Evolutionary conservation across 2,113 vertebrate genomes (phyloP).

Genomic region (Lycaon pictus): DNA sequence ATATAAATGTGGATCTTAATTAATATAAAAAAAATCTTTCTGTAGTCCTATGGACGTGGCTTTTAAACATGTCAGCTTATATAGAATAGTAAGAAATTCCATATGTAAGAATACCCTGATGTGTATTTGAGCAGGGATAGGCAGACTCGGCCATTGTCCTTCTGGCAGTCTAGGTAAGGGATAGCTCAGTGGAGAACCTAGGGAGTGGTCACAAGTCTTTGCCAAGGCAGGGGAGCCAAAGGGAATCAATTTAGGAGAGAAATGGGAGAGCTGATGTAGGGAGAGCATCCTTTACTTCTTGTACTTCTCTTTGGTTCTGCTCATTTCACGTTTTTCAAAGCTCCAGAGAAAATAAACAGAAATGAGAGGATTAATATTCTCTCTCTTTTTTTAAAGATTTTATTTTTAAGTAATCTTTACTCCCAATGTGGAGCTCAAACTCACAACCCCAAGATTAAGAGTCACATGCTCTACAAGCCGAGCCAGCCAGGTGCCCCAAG

Average conservation of each 20-base stretch:
- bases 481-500: not conserved
- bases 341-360: conserved; percentile 15
- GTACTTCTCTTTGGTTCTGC: not conserved
- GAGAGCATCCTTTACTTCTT: not conserved
- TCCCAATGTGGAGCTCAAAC: not conserved
- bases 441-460: not conserved
- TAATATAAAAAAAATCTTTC: conserved; percentile 67
- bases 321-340: conserved; percentile 54
- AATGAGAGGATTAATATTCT: not conserved
- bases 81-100: not conserved
- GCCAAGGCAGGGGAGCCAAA: not conserved
- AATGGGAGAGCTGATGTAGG: not conserved
- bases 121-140: not conserved
- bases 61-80: conserved; percentile 43
- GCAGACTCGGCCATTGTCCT: not conserved
- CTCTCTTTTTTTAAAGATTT: not conserved
- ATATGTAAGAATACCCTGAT: not conserved
- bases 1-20: conserved; percentile 62
- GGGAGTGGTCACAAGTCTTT: not conserved
- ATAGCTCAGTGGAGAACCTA: not conserved
- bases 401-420: not conserved
- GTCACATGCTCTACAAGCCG: not conserved
- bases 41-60: not conserved
- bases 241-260: conserved; percentile 24
- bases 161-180: not conserved